A percentile compares a stretch with the other conserved stretches of the same genome.
Conservation (phyloP, 1,140 invertebrate genomes). For the Papilio xuthus region DNA sequence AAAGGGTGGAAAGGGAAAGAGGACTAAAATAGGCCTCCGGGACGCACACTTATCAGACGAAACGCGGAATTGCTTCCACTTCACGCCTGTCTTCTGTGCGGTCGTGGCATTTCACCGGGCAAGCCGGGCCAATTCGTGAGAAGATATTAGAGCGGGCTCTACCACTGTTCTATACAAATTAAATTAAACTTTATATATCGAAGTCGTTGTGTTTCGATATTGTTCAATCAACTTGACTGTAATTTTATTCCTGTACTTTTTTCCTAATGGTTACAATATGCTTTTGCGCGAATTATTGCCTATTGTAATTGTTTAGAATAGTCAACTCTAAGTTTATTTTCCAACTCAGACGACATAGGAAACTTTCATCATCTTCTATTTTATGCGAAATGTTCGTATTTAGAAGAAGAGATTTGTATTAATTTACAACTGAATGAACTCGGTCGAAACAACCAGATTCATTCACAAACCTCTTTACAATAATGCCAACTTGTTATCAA, state of each 20-base stretch:
- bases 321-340: not conserved
- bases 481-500: conserved; percentile 18
- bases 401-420: not conserved
- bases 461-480: conserved; percentile 16
- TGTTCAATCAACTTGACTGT: not conserved
- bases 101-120: no score
- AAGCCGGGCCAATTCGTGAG: no score
- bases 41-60: no score
- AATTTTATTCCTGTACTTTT: no score
- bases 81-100: no score
- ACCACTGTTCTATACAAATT: no score
- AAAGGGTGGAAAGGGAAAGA: no score
- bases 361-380: not conserved
- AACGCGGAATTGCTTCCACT: no score
- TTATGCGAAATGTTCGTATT: not conserved
- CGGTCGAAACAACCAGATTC: conserved; percentile 1
- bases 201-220: not conserved
- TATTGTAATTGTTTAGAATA: not conserved
- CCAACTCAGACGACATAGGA: not conserved
- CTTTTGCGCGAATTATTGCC: not conserved
- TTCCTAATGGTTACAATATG: no score
- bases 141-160: no score
- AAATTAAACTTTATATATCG: not conserved
- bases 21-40: no score
- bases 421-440: not conserved